Conservation (phyloP, 2,797 vertebrate genomes). For the Anguilla megastoma region DNA sequence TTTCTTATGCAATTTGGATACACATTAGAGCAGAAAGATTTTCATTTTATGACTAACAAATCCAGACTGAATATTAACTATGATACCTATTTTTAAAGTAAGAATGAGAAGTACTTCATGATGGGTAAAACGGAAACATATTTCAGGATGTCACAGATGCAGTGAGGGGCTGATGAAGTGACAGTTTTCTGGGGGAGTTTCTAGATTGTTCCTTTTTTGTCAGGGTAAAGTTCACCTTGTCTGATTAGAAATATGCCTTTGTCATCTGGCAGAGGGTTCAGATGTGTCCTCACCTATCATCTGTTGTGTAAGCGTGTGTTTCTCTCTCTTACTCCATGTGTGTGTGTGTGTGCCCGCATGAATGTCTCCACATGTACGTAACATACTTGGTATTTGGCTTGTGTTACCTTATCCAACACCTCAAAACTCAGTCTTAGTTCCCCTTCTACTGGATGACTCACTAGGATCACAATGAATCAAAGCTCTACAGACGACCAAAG, state of each 20-base stretch:
- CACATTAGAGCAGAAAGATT: too few relatives aligned
- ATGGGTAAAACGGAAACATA: too few relatives aligned
- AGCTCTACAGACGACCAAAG: neutral
- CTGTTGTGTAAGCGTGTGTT: neutral
- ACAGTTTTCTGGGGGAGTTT: neutral
- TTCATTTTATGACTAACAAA: too few relatives aligned
- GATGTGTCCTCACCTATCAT: neutral
- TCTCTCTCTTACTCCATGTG: neutral
- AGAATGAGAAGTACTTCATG: too few relatives aligned
- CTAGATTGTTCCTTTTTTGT: neutral
- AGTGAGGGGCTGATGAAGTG: neutral
- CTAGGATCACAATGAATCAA: slow-evolving; percentile 7
- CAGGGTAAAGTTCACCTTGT: neutral
- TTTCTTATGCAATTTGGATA: neutral
- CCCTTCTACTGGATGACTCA: neutral
- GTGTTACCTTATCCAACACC: slow-evolving; percentile 9
- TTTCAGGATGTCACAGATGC: neutral
- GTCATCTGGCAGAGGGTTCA: neutral
- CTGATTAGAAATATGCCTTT: neutral
- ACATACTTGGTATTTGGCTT: neutral
- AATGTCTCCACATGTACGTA: neutral
- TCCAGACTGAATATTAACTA: too few relatives aligned
- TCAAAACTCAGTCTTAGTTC: neutral
- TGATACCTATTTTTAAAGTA: too few relatives aligned
- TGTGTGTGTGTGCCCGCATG: neutral